Conservation (phyloP, 2,888 invertebrate species). For the Cremastobaeus sp. region DNA sequence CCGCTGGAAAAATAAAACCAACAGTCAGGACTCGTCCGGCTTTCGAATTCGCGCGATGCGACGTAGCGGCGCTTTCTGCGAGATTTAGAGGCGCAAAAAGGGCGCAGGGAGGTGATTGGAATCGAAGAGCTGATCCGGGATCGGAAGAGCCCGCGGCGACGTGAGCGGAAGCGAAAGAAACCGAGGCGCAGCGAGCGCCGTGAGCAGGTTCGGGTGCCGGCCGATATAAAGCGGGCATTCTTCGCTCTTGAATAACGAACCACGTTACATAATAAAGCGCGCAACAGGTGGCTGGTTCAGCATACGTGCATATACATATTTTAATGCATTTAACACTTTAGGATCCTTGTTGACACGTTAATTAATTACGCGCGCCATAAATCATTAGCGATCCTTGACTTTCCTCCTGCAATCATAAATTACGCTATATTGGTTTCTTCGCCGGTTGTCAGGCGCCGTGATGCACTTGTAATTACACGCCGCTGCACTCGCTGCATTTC, state of each 20-base stretch:
- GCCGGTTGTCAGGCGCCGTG: no score
- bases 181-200: constrained; percentile 16
- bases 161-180: not conserved
- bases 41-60: no score
- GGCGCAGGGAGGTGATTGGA: no score
- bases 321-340: constrained; percentile 53
- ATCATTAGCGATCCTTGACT: constrained; percentile 35
- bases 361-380: constrained; percentile 49
- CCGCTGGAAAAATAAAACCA: no score
- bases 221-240: constrained; percentile 26
- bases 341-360: constrained; percentile 51
- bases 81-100: no score
- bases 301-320: constrained; percentile 52
- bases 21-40: no score
- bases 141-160: no score
- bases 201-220: not conserved
- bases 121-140: no score
- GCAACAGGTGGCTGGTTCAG: constrained; percentile 58
- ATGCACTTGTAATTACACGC: constrained; percentile 16
- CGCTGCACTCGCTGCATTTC: no score
- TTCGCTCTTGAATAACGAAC: constrained; percentile 55
- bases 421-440: constrained; percentile 43
- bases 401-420: constrained; percentile 36
- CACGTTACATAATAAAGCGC: constrained; percentile 54
- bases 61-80: no score